Evolutionary conservation across 2,888 invertebrate genomes (phyloP).

Genomic region (Proisotoma minuta): DNA sequence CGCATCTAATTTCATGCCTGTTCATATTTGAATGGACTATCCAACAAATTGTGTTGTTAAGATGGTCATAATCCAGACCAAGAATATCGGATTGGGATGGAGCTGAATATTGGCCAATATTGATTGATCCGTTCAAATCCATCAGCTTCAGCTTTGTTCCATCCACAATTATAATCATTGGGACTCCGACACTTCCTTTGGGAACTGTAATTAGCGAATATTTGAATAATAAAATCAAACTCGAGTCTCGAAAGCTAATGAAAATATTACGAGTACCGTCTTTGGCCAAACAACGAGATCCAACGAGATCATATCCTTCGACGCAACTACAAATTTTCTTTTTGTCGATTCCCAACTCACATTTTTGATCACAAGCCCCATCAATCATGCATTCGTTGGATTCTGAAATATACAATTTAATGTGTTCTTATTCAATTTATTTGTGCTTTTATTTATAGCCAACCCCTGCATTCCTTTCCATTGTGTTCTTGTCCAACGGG

Average conservation of each 20-base stretch:
- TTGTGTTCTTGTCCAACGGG: conserved; percentile 59
- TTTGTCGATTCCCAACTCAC: conserved; percentile 63
- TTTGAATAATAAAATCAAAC: no score
- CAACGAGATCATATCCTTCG: conserved; percentile 62
- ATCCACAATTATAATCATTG: conserved; percentile 67
- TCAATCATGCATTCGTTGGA: conserved; percentile 70
- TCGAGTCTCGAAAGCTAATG: conserved; percentile 10
- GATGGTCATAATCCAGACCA: conserved; percentile 62
- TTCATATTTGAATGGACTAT: conserved; percentile 61
- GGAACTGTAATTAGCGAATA: no score
- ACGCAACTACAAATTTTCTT: conserved; percentile 67
- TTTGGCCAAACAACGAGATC: conserved; percentile 48
- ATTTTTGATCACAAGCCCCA: conserved; percentile 68
- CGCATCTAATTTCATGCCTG: conserved; percentile 62
- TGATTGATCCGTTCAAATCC: conserved; percentile 56
- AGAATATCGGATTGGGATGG: conserved; percentile 22
- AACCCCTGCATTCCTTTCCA: conserved; percentile 61
- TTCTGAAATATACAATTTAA: conserved; percentile 54
- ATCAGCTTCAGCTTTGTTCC: conserved; percentile 62
- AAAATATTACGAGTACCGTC: conserved; percentile 7
- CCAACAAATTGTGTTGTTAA: conserved; percentile 66
- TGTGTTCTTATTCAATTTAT: not conserved
- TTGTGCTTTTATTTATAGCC: conserved; percentile 50
- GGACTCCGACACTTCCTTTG: conserved; percentile 54
- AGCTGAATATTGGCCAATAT: conserved; percentile 23